Base-by-base conservation (phyloP, 2,797 vertebrate genomes). In the Alauda arvensis region DNA sequence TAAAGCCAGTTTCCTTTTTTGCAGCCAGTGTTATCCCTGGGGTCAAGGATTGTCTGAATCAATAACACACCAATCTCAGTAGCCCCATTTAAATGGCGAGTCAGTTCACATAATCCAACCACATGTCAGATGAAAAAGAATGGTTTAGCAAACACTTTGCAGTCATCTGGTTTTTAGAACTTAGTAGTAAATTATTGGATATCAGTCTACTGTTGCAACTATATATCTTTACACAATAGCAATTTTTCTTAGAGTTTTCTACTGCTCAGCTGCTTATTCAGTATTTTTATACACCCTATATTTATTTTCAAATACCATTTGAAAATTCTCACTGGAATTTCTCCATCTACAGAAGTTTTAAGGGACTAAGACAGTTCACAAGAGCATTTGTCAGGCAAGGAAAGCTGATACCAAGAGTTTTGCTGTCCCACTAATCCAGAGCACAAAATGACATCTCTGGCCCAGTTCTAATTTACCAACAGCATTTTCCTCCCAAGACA, bases 291-390 rank as follows among this genome's bases (percentile, higher is more conserved):
- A 92, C 28, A 86, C 57, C 61, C 71, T 26, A 28, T 87, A 89
- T 94, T 96, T 97, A 94, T 94, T 96, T 96, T 94, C 81, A 96
- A 95, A 91, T 62, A 87, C 77, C 43, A 66, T 92, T 96, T 93
- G 56, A 95, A 90, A 96, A 95, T 85, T 90, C 65, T 94, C 90
- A 80, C 81, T 71, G 75, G 85, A 91, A 31, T 90, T 94, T 93
- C 89, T 92, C 74, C 46, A 88, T 57, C 62, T 92, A 85, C 52
- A 89, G 83, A 91, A 93, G 56, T 91, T 93, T 92, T 78, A 95
- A 96, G 77, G 33, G 86, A 87, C 70, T 92, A 92, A 87, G 76
- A 85, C 48, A 91, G 79, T 93, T 95, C 94, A 94, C 61, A 90
- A 88, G 69, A 86, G 9, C 45, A 60, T 93, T 95, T 93, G 78